Percentiles rank a stretch among this genome's conserved stretches.
phyloP scores from a whole-genome alignment of 2,113 vertebrate species.

The Oxygymnocypris stewartii region DNA sequence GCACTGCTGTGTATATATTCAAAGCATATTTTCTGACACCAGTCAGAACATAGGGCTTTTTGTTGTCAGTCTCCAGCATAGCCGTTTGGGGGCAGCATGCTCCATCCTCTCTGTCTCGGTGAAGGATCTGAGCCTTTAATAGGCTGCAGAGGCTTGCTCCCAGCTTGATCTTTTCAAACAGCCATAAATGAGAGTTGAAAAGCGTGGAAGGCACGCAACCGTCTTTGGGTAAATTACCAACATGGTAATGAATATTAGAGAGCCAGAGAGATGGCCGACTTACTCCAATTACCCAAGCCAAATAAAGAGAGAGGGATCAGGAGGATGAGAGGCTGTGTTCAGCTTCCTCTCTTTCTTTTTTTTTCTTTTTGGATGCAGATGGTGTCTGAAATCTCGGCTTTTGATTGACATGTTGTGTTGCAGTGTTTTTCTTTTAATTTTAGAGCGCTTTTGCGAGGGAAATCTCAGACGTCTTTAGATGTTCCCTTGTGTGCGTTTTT shows the following conservation, averaged over 20 bases:
- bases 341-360: constrained; percentile 55
- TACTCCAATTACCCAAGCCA: constrained; percentile 68
- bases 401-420: constrained; percentile 38
- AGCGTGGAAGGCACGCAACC: constrained; percentile 70
- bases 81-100: constrained; percentile 74
- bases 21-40: not conserved
- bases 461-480: not conserved
- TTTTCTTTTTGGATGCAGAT: constrained; percentile 48
- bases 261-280: constrained; percentile 65
- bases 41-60: not conserved
- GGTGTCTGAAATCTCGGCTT: constrained; percentile 41
- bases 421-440: constrained; percentile 43
- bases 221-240: constrained; percentile 64
- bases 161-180: constrained; percentile 74
- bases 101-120: constrained; percentile 60
- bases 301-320: constrained; percentile 63
- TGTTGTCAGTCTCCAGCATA: not conserved
- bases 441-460: not conserved
- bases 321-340: constrained; percentile 56
- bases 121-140: constrained; percentile 62
- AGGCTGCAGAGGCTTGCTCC: constrained; percentile 69
- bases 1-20: not conserved
- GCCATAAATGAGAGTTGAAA: constrained; percentile 74
- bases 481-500: not conserved
- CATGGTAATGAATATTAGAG: constrained; percentile 69